Percentiles rank a stretch among this genome's conserved stretches.
phyloP scores from a whole-genome alignment of 2,888 invertebrate genomes.

The Lasioglossum oenotherae region DNA sequence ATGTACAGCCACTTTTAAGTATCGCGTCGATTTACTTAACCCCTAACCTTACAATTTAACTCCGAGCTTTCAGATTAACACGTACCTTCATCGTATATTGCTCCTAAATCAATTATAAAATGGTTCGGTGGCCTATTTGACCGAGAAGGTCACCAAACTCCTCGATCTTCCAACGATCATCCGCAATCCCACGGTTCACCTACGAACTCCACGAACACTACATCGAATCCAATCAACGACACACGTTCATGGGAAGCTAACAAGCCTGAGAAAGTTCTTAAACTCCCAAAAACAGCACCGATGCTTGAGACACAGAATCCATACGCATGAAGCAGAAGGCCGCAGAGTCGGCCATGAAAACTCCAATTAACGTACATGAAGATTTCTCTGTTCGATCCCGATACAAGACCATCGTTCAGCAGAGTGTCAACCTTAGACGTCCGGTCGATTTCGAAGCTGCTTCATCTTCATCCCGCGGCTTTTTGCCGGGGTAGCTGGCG shows the following conservation, averaged over 20 bases:
- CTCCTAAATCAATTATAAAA: no score
- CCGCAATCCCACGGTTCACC: not conserved
- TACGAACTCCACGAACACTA: not conserved
- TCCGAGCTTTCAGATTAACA: no score
- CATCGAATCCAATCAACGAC: not conserved
- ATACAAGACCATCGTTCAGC: not conserved
- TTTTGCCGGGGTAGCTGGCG: not conserved
- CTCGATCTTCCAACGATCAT: no score
- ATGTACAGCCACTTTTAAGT: not conserved
- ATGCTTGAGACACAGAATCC: not conserved
- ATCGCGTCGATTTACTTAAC: not conserved
- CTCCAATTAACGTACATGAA: not conserved
- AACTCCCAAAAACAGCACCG: not conserved
- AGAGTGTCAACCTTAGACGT: not conserved
- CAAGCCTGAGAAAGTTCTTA: not conserved
- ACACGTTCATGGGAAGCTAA: not conserved
- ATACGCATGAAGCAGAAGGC: not conserved
- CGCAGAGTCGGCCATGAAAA: not conserved
- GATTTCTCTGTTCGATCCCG: not conserved
- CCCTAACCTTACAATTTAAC: no score
- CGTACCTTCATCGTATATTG: no score
- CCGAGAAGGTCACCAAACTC: no score
- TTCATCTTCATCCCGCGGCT: not conserved
- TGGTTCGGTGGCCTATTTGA: no score
- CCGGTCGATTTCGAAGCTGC: constrained; percentile 1